A percentile compares a stretch with the other conserved stretches of the same genome.
These are phyloP conservation scores for Desmophyllum pertusum DNA, from an alignment of 92 coral and sea anemone genomes.

Conservation along the genomic window DNA sequence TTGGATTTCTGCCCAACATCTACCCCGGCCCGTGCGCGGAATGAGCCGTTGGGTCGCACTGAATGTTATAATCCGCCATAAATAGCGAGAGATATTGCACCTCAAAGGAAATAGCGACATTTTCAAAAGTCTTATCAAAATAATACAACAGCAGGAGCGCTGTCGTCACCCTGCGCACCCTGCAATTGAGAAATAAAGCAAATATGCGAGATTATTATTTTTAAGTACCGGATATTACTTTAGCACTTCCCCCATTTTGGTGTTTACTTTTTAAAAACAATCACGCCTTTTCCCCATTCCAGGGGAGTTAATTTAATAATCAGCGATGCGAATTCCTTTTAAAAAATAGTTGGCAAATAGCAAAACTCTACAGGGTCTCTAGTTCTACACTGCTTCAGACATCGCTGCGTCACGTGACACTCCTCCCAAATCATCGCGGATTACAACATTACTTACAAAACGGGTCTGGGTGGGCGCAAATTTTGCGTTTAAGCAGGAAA, in stretches of 20 bases:
- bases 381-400: no score
- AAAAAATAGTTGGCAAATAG: no score
- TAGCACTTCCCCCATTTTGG: constrained; percentile 8
- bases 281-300: constrained; percentile 28
- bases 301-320: background rate
- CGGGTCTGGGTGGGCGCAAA: background rate
- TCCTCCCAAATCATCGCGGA: background rate
- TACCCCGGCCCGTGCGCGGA: background rate
- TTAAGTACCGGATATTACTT: constrained; percentile 6
- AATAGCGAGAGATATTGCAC: background rate
- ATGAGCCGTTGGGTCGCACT: background rate
- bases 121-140: background rate
- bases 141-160: constrained; percentile 8
- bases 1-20: constrained; percentile 21
- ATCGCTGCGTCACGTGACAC: background rate
- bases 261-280: constrained; percentile 13
- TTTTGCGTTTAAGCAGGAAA: background rate
- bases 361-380: no score
- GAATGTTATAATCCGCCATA: background rate
- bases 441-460: background rate
- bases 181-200: background rate
- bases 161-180: constrained; percentile 21
- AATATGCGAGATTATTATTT: constrained; percentile 5
- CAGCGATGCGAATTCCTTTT: background rate
- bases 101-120: constrained; percentile 28